A percentile compares a stretch with the other conserved stretches of the same genome.
Evolutionary conservation across 2,797 vertebrate genomes (phyloP).

Genomic region (Peromyscus melanophrys): DNA sequence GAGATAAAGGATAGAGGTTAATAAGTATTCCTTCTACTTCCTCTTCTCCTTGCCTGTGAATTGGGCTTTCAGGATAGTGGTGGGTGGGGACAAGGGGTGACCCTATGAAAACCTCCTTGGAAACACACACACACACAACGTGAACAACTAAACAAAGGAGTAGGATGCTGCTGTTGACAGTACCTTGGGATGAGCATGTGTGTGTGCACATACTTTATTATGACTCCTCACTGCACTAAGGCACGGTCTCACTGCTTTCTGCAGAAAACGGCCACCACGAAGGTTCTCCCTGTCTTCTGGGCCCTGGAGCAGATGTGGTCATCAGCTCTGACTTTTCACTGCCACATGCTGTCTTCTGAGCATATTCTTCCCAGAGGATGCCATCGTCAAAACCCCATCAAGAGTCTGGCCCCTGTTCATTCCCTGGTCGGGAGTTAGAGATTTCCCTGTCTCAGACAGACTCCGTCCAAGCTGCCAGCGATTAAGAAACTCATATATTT

Average conservation of each 20-base stretch:
- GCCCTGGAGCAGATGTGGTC: not conserved
- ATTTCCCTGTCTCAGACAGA: constrained; percentile 75
- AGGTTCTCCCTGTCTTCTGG: not conserved
- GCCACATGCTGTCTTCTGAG: not conserved
- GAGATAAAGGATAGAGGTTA: not conserved
- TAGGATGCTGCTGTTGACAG: not conserved
- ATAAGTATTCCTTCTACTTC: not conserved
- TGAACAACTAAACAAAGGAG: not conserved
- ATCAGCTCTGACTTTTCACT: not conserved
- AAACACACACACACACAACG: not conserved
- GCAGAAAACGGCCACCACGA: not conserved
- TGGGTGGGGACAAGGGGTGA: not conserved
- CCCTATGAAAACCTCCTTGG: not conserved
- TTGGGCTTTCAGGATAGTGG: not conserved
- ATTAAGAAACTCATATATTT: constrained; percentile 91
- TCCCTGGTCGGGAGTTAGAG: constrained; percentile 70
- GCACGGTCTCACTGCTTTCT: not conserved
- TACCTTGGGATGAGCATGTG: not conserved
- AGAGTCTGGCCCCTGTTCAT: constrained; percentile 67
- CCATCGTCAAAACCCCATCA: constrained; percentile 20
- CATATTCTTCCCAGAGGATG: constrained; percentile 51
- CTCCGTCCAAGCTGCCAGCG: constrained; percentile 86
- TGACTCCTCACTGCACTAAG: too few species aligned
- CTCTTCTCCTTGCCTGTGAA: not conserved
- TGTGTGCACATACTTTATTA: not conserved